Conservation (phyloP, 2,888 invertebrate species). For the Adelognathus sp. region DNA sequence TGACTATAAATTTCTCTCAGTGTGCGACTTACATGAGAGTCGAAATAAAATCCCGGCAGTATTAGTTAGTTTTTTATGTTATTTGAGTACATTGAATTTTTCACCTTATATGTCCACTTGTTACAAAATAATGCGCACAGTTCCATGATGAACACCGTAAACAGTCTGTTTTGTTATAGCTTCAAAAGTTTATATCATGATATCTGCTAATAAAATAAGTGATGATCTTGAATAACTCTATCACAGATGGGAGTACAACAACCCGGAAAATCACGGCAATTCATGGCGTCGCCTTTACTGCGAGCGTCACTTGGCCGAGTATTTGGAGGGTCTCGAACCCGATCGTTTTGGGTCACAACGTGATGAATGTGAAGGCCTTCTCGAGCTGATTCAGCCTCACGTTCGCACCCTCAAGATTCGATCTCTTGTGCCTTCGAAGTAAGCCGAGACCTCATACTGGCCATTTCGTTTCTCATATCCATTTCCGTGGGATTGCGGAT, state of each 20-base stretch:
- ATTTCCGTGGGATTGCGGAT: too few species aligned
- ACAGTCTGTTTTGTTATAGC: too few species aligned
- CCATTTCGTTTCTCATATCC: too few species aligned
- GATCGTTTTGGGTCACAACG: constrained; percentile 65
- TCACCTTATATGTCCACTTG: too few species aligned
- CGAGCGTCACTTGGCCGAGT: constrained; percentile 77
- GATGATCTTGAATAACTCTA: background rate
- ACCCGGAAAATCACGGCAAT: constrained; percentile 68
- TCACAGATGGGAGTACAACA: constrained; percentile 71
- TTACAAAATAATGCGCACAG: too few species aligned
- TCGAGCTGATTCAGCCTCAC: constrained; percentile 66
- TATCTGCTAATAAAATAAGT: too few species aligned
- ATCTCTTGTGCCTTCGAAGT: constrained; percentile 72
- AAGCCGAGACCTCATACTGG: constrained; percentile 24
- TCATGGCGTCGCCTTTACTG: constrained; percentile 78
- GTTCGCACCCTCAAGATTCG: constrained; percentile 67
- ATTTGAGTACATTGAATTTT: too few species aligned
- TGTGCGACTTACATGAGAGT: too few species aligned
- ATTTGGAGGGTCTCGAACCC: constrained; percentile 73
- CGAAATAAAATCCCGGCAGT: too few species aligned
- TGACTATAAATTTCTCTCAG: too few species aligned
- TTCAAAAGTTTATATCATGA: background rate
- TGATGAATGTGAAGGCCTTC: constrained; percentile 66
- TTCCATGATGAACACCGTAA: too few species aligned
- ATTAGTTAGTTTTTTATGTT: too few species aligned